Conservation (phyloP, 2,113 vertebrate genomes). For the Lucifuga dentata region DNA sequence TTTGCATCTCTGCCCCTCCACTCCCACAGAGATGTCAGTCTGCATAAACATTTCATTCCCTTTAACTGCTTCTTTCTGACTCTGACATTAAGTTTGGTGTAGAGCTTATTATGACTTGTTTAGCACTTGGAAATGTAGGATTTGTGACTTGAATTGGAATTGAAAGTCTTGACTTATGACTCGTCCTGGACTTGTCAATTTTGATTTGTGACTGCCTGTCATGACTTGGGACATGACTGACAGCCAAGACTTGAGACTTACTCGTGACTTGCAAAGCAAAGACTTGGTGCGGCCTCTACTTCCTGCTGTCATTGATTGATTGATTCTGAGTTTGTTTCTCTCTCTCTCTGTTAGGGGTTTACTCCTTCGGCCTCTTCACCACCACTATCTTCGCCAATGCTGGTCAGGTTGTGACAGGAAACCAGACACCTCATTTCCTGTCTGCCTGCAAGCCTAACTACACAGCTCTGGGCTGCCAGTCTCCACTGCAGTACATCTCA, state of each 20-base stretch:
- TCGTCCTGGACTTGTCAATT: too few species aligned
- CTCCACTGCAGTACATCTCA: conserved; percentile 85
- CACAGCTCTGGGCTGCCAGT: conserved; percentile 89
- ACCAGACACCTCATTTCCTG: conserved; percentile 92
- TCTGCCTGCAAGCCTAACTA: conserved; percentile 93
- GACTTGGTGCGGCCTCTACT: too few species aligned
- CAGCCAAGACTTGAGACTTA: too few species aligned
- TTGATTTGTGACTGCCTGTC: too few species aligned
- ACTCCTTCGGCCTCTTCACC: conserved; percentile 92
- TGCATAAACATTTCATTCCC: neutral
- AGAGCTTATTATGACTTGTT: too few species aligned
- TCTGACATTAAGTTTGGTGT: too few species aligned
- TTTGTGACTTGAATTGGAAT: too few species aligned
- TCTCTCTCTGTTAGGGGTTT: conserved; percentile 82
- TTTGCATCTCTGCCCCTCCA: conserved; percentile 27
- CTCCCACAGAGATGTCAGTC: conserved; percentile 26
- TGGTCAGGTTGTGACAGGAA: conserved; percentile 92
- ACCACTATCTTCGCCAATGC: conserved; percentile 95
- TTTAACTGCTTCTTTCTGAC: conserved; percentile 10
- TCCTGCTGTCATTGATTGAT: neutral
- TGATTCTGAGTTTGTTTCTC: neutral
- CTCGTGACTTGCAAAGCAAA: too few species aligned
- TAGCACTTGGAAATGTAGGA: too few species aligned
- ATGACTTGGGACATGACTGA: too few species aligned
- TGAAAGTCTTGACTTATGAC: too few species aligned